Base-by-base conservation (phyloP, 1,140 invertebrate genomes). In the Latrodectus geometricus region DNA sequence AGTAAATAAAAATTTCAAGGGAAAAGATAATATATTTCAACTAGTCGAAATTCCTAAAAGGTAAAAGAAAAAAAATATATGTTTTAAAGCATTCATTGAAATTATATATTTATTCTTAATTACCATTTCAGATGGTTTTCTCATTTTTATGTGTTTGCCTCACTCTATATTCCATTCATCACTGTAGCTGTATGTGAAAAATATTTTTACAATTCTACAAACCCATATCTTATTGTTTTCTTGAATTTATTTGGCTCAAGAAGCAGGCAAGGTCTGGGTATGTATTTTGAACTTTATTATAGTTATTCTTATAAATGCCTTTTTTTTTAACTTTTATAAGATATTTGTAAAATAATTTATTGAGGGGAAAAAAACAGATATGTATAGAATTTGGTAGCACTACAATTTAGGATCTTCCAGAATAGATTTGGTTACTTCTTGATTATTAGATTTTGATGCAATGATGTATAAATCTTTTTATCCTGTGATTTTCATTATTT, bases 61-160 rank as follows among this genome's bases (percentile, higher is more conserved):
- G 80, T 83, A 61, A 61, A 11, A 69, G 17, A 69, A 20, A 23
- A 20, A 69, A 69, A 9, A 69, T 69, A 23, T 11, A n/a, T 69
- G 9, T 69, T 23, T 21, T 2, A 9, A 69, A 9, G 21, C 3
- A 20, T 69, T 69, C n/a, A 21, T 20, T 61, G n/a, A 56, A 49
- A 49, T 49, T 65, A 65, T 20, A 17, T 54, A 66, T 21, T 76
- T 66, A 12, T 15, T 15, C 65, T 76, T 70, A 70, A 50, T 72
- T 50, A 78, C 35, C 35, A 35, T 72, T 86, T 61, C 73, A 90
- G 90, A 72, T 90, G 89, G 89, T 90, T 90, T 88, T 86, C 83
- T 49, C 90, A 90, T 77, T 90, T 90, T 68, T 90, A 90, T 87
- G 56, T 89, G 14, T 82, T 90, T 81, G 89, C 89, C 9, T 73